Conservation (phyloP, 2,888 invertebrate genomes). For the Cheilosia vulpina region DNA sequence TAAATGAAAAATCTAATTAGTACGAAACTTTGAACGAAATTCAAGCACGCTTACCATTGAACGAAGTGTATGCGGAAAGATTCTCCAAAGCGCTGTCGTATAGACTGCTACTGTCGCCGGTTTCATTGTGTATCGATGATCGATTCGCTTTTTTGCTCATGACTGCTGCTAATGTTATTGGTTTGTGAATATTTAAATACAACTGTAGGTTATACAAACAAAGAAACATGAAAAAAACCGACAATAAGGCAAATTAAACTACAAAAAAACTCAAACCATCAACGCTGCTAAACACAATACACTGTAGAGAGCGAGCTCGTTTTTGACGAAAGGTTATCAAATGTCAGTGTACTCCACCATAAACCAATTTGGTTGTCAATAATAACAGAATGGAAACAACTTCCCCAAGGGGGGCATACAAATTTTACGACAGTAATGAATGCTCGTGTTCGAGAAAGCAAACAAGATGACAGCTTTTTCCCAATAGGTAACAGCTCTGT, state of each 20-base stretch:
- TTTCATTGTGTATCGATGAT: constrained; percentile 41
- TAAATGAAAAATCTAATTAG: constrained; percentile 17
- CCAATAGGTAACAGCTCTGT: no score
- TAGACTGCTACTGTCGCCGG: constrained; percentile 77
- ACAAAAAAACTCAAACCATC: neutral
- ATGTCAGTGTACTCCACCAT: neutral
- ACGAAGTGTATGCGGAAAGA: constrained; percentile 78
- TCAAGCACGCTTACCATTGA: constrained; percentile 78
- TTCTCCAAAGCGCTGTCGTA: constrained; percentile 82
- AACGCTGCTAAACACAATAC: no score
- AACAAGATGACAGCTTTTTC: no score
- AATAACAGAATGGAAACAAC: constrained; percentile 1
- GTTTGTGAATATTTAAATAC: constrained; percentile 37
- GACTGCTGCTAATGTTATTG: constrained; percentile 38
- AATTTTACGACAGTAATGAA: no score
- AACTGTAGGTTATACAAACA: constrained; percentile 15
- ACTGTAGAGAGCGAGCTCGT: no score
- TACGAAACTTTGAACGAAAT: constrained; percentile 1
- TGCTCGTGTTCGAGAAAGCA: no score
- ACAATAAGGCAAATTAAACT: neutral
- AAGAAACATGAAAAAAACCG: neutral
- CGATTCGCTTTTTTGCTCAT: constrained; percentile 60
- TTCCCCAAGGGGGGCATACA: neutral
- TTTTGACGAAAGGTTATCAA: neutral
- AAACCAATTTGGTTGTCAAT: neutral